Conservation (phyloP, 30 jellyfish, hydroid and myxozoan genomes). For the Hydra vulgaris region DNA sequence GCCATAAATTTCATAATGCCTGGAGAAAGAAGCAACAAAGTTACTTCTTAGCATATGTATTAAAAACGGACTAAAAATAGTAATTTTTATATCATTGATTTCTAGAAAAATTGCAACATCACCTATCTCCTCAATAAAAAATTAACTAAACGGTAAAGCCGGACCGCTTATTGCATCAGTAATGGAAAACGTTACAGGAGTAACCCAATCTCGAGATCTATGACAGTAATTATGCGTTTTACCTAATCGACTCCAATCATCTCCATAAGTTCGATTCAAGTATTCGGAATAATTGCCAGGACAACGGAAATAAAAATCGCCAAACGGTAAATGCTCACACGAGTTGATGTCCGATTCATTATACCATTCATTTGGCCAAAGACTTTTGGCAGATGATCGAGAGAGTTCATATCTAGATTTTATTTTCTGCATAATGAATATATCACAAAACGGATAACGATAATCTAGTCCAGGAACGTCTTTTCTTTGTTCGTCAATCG, state of each 20-base stretch:
- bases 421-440: background rate
- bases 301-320: background rate
- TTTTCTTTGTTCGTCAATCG: background rate
- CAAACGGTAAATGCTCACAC: background rate
- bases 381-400: background rate
- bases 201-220: background rate
- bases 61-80: too few species aligned
- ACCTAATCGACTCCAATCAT: background rate
- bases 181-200: background rate
- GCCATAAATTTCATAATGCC: too few species aligned
- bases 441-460: slow-evolving; percentile 4
- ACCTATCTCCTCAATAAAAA: too few species aligned
- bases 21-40: too few species aligned
- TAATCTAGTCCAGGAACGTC: slow-evolving; percentile 10
- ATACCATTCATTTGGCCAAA: slow-evolving; percentile 13
- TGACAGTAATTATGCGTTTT: slow-evolving; percentile 1
- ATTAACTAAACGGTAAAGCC: background rate
- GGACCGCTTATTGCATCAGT: background rate
- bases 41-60: too few species aligned
- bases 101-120: too few species aligned
- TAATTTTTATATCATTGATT: too few species aligned
- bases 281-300: background rate
- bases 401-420: background rate
- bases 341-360: background rate
- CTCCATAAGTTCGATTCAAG: background rate